Evolutionary conservation across 1,140 invertebrate species (phyloP), one percentile per base, ranked within the genome.

Genomic region (Nasonia giraulti): DNA sequence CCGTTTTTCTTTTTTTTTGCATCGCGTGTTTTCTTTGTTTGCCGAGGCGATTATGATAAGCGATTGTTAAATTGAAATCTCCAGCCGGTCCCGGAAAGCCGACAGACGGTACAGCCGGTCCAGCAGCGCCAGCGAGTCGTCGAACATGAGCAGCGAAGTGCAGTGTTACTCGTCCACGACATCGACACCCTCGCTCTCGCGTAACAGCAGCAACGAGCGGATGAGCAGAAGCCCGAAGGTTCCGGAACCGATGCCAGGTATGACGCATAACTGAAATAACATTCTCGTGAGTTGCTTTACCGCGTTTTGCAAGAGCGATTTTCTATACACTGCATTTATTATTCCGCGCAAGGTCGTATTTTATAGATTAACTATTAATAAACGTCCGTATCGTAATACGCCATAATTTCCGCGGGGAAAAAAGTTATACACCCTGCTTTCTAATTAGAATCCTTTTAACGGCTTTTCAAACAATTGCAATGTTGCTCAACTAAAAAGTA

Each of bases 91-190:
- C 2, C 89, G 90, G 44, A 91, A 91, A 86, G 87, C 86, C 47
- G 90, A 91, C 86, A 87, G 91, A 82, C 89, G 91, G 81, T 93
- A 89, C 84, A 93, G 92, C 68, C 90, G 92, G 84, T 93, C 91
- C 8, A 93, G 92, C 82, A 93, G 90, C 79, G 90, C 90, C 12
- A 93, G 92, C 85, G 92, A 93, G 31, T 92, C 91, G 44, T 93
- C 92, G 1, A 92, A 92, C 84, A 88, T 92, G 87, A 93, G 92
- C 87, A 93, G 92, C 85, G 92, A 93, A 83, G 84, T 93, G 74
- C 91, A 92, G n/a, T 92, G 92, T 69, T 91, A 91, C 66, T 93
- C 91, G 1, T 93, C 92, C 33, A 90, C 89, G n/a, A 91, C 90
- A 1, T 93, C 92, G 10, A 93, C 92, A 2, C 92, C 92, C 0